Evolutionary conservation across 2,113 vertebrate genomes (phyloP).

Genomic region (Callaeas wilsoni): DNA sequence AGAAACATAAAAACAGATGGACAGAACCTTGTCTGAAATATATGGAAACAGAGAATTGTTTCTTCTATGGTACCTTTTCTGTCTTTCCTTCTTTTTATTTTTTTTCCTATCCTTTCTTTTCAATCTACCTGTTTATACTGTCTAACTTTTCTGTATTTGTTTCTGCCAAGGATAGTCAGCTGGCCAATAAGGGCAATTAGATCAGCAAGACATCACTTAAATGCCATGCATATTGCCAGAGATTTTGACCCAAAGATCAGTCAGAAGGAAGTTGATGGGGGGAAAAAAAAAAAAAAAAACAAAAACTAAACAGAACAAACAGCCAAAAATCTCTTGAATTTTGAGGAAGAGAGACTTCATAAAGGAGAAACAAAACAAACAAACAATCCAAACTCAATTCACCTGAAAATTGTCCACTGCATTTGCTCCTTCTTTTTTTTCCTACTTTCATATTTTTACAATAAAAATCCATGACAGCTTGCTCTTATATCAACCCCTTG

Average conservation of each 20-base stretch:
- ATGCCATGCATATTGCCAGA: not conserved
- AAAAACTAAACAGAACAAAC: rapidly evolving
- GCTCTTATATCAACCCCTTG: not conserved
- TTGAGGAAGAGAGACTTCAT: not conserved
- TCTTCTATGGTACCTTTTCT: not conserved
- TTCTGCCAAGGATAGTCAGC: not conserved
- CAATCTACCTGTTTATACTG: not conserved
- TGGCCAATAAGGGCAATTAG: not conserved
- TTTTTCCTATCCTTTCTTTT: not conserved
- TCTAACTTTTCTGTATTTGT: not conserved
- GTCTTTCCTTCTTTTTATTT: not conserved
- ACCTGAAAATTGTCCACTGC: not conserved
- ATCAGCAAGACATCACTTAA: not conserved
- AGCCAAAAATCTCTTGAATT: not conserved
- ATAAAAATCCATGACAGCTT: not conserved
- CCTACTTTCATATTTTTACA: not conserved
- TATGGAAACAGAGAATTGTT: not conserved
- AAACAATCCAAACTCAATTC: not conserved
- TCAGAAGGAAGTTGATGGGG: not conserved
- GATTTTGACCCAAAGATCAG: not conserved
- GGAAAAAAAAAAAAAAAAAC: not conserved
- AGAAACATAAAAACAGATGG: not conserved
- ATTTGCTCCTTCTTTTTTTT: not conserved
- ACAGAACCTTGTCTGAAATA: not conserved
- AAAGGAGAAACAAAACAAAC: not conserved